A percentile compares a stretch with the other conserved stretches of the same genome.
These are phyloP conservation scores for Hippocampus abdominalis DNA, from an alignment of 2,113 vertebrate species.

Conservation along the genomic window DNA sequence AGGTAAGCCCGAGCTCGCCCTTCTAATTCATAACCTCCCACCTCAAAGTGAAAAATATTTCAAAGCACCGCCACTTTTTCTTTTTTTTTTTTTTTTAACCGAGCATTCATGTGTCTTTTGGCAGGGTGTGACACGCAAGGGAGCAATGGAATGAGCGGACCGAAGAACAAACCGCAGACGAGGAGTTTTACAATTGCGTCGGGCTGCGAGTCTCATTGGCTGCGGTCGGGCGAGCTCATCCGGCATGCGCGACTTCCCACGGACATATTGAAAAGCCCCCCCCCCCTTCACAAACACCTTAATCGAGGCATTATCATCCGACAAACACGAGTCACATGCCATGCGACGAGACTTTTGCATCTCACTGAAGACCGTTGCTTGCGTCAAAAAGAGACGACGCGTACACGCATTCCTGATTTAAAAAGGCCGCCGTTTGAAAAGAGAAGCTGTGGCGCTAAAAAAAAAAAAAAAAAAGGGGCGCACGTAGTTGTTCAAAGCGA, in stretches of 20 bases:
- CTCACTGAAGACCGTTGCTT: neutral
- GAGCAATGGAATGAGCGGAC: slow-evolving; percentile 30
- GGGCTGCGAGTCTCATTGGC: slow-evolving; percentile 42
- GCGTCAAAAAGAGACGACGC: slow-evolving; percentile 21
- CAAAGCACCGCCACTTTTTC: slow-evolving; percentile 3
- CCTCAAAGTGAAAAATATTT: slow-evolving; percentile 3
- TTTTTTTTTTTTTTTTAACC: neutral
- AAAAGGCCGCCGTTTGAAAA: slow-evolving; percentile 2
- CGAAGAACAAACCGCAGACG: slow-evolving; percentile 44
- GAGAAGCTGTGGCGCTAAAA: slow-evolving; percentile 3
- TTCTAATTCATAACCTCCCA: neutral
- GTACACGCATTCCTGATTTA: neutral
- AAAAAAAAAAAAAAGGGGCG: no score
- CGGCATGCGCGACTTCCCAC: slow-evolving; percentile 55
- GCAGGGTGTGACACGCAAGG: slow-evolving; percentile 50
- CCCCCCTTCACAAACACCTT: slow-evolving; percentile 39
- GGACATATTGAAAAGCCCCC: slow-evolving; percentile 52
- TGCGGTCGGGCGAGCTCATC: slow-evolving; percentile 46
- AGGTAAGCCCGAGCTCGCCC: neutral
- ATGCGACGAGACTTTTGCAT: neutral
- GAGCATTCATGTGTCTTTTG: slow-evolving; percentile 33
- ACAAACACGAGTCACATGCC: slow-evolving; percentile 12
- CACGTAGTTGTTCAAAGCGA: neutral
- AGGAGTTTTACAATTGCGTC: slow-evolving; percentile 52
- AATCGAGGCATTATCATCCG: slow-evolving; percentile 40